Evolutionary conservation across 2,113 vertebrate species (phyloP).

Genomic region (Calyptommatus sinebrachiatus): DNA sequence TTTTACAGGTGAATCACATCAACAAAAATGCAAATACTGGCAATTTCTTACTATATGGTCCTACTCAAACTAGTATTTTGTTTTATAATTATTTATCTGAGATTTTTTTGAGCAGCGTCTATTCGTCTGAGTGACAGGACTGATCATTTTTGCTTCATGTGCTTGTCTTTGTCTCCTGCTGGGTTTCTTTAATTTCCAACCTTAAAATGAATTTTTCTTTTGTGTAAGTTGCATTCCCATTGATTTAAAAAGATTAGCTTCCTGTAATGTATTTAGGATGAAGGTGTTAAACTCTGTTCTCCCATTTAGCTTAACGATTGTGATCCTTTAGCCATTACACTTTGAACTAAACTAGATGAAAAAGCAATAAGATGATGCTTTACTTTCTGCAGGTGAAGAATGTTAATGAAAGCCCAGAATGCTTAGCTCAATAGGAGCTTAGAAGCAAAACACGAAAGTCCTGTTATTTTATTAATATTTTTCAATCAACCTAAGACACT

Average conservation of each 20-base stretch:
- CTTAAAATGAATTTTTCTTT: conserved; percentile 9
- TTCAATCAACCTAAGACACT: conserved; percentile 54
- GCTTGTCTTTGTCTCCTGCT: not conserved
- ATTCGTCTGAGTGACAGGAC: not conserved
- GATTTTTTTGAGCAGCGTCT: too few species aligned
- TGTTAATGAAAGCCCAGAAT: not conserved
- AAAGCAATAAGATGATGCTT: not conserved
- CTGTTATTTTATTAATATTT: conserved; percentile 40
- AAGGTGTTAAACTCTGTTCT: conserved; percentile 14
- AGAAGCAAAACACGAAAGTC: conserved; percentile 30
- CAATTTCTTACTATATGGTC: too few species aligned
- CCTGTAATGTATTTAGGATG: not conserved
- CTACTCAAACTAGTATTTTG: too few species aligned
- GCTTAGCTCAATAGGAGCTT: not conserved
- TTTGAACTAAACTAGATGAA: conserved; percentile 34
- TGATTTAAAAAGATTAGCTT: not conserved
- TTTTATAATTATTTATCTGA: too few species aligned
- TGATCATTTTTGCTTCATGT: not conserved
- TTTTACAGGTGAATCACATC: too few species aligned
- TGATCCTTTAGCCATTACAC: conserved; percentile 22
- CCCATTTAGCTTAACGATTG: conserved; percentile 36
- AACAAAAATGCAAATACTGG: too few species aligned
- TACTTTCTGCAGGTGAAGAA: conserved; percentile 14
- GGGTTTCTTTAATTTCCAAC: not conserved
- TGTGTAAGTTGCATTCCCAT: not conserved